These are phyloP conservation scores for Psittacula echo DNA, from an alignment of 2,797 vertebrate species.

Conservation along the genomic window DNA sequence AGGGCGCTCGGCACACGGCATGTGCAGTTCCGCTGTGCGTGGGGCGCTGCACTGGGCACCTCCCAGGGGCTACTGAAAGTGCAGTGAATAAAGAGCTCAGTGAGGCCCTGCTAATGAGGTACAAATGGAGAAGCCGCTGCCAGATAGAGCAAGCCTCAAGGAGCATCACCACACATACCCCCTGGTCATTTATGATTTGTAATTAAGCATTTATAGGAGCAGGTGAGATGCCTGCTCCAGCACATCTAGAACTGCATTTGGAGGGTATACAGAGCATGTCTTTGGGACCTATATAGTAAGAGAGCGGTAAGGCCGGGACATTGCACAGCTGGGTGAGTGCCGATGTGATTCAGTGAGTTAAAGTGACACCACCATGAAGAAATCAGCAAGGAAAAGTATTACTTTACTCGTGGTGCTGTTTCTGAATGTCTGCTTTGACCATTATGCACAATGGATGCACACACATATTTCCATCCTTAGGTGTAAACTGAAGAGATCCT, in stretches of 20 bases:
- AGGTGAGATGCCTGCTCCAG: background rate
- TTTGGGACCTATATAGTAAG: background rate
- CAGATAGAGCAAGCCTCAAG: background rate
- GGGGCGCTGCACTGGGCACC: fast-evolving
- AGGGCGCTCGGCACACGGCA: background rate
- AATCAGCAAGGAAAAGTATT: background rate
- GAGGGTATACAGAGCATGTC: background rate
- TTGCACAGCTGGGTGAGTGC: too few relatives aligned
- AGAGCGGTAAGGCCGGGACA: background rate
- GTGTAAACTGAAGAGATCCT: background rate
- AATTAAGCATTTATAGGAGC: background rate
- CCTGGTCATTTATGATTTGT: background rate
- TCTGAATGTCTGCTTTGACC: background rate
- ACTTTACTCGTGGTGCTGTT: background rate
- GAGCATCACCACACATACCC: fast-evolving
- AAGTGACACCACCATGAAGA: background rate
- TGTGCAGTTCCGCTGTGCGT: background rate
- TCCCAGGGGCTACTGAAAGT: fast-evolving
- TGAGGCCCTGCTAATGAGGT: too few relatives aligned
- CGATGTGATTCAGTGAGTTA: background rate
- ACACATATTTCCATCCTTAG: fast-evolving
- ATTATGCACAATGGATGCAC: fast-evolving
- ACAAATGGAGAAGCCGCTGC: background rate
- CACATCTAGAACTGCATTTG: background rate
- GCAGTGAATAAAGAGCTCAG: background rate